phyloP scores from a whole-genome alignment of 2,888 invertebrate genomes.

The Limenitis camilla region DNA sequence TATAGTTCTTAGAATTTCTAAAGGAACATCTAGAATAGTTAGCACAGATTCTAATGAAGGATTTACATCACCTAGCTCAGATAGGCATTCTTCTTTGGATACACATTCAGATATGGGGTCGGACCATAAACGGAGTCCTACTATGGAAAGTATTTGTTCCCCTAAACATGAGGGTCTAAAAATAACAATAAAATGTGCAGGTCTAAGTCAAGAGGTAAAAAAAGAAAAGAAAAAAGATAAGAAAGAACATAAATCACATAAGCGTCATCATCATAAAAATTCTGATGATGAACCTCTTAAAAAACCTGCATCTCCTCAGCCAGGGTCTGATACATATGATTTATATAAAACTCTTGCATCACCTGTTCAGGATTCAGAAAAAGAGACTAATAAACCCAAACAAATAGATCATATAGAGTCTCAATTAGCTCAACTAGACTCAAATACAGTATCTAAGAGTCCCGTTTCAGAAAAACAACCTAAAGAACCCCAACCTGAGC shows the following conservation, averaged over 20 bases:
- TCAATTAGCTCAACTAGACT: conserved; percentile 54
- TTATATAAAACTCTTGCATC: conserved; percentile 70
- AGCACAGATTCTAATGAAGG: conserved; percentile 79
- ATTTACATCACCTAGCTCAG: conserved; percentile 70
- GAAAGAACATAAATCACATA: conserved; percentile 72
- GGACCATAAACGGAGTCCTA: conserved; percentile 61
- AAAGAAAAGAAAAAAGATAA: conserved; percentile 66
- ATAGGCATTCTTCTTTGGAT: conserved; percentile 67
- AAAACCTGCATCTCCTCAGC: conserved; percentile 66
- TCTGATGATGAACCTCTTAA: conserved; percentile 52
- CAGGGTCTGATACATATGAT: conserved; percentile 67
- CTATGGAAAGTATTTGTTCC: conserved; percentile 63
- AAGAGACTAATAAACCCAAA: conserved; percentile 38
- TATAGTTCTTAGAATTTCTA: conserved; percentile 90
- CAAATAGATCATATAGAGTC: conserved; percentile 54
- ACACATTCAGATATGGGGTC: conserved; percentile 59
- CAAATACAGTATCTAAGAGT: conserved; percentile 41
- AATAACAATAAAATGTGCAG: conserved; percentile 68
- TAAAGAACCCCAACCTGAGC: conserved; percentile 57
- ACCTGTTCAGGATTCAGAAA: conserved; percentile 49
- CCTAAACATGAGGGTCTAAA: conserved; percentile 70
- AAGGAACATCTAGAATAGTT: conserved; percentile 79
- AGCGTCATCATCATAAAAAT: conserved; percentile 65
- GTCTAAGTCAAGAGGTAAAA: conserved; percentile 54
- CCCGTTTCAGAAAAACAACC: conserved; percentile 47